Evolutionary conservation across 2,113 vertebrate species (phyloP), one percentile per base, ranked within the genome.

Genomic region (Brevimyrus niger): DNA sequence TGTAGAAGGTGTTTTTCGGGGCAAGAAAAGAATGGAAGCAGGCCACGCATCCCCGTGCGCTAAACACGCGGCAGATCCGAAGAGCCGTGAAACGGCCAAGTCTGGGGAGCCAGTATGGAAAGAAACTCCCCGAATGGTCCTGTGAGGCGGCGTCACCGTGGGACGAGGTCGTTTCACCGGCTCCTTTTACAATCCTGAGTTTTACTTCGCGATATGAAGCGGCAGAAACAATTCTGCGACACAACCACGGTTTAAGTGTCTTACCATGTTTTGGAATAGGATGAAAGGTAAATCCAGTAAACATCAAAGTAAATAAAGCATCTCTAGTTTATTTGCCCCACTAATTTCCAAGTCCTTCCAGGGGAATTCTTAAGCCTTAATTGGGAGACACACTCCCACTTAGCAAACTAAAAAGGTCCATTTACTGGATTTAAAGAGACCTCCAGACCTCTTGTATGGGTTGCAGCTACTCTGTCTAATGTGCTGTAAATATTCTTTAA

Each of bases 61-160:
- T 87, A 92, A 89, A 89, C 89, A 76, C 88, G 80, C 86, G 90
- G 47, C 92, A 90, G 89, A 92, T 92, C 92, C 91, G 88, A 91
- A 55, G 86, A 86, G 90, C 15, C 44, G 42, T 19, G 13, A 65
- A 87, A 53, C 35, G 11, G n/a, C 11, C 35, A 31, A 31, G 9
- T 27, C 48, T 87, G 48, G 85, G 35, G 50, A 87, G 44, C 47
- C 10, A 9, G 82, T 23, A 23, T 13, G 21, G 44, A 84, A 84
- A 50, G 8, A 47, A 10, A 85, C 7, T n/a, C 73, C 31, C 15
- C 73, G 6, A 80, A 19, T 11, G 35, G 1, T 35, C 19, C 35
- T 15, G 69, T 76, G 35, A 80, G 7, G 35, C 73, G 19, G 73
- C 35, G 0, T 38, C 15, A 38, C 35, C 42, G 13, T 2, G 15